Evolutionary conservation across 2,113 vertebrate species (phyloP).

Genomic region (Bubo scandiacus): DNA sequence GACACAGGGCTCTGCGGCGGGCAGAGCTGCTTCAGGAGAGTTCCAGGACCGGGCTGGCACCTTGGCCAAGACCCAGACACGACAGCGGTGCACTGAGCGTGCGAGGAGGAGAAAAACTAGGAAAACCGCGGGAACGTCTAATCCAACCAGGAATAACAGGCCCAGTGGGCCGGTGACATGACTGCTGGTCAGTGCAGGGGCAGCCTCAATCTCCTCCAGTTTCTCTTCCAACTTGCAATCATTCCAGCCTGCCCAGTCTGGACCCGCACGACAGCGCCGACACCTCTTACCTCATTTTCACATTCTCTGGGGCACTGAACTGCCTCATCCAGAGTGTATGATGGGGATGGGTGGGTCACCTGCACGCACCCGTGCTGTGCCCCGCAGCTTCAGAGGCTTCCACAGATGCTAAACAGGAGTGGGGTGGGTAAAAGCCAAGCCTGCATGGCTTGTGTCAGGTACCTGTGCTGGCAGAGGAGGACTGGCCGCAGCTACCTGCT

Average conservation of each 20-base stretch:
- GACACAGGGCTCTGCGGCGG: neutral
- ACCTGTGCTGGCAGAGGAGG: neutral
- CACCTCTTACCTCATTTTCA: neutral
- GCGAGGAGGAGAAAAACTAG: neutral
- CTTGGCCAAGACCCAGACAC: neutral
- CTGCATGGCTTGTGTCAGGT: neutral
- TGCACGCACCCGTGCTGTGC: no score
- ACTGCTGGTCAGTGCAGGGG: neutral
- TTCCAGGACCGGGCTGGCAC: no score
- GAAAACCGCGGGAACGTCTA: neutral
- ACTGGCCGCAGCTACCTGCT: neutral
- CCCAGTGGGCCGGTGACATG: neutral
- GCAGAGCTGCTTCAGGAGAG: neutral
- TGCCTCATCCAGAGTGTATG: neutral
- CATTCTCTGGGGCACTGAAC: neutral
- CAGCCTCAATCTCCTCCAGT: neutral
- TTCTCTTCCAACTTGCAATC: neutral
- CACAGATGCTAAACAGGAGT: rapidly evolving
- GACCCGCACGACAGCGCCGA: neutral
- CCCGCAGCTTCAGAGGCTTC: neutral
- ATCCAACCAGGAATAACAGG: neutral
- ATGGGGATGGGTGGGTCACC: no score
- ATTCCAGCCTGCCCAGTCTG: neutral
- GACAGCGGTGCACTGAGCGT: rapidly evolving
- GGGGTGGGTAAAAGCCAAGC: neutral